phyloP scores from a whole-genome alignment of 1,140 invertebrate genomes.

The Trichomalopsis sarcophagae region DNA sequence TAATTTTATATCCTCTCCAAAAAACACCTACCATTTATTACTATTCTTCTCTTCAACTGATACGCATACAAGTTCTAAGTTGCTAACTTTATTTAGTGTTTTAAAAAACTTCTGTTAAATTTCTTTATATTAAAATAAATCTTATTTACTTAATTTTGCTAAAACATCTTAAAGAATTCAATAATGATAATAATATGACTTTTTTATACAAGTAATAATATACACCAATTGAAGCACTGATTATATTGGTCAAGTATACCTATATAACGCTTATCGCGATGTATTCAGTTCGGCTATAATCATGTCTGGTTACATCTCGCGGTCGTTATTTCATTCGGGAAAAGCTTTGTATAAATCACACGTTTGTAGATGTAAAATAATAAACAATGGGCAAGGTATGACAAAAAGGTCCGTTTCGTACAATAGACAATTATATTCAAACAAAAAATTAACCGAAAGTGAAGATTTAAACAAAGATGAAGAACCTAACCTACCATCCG shows the following conservation, averaged over 20 bases:
- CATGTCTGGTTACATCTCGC: conserved; percentile 57
- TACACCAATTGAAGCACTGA: too few relatives aligned
- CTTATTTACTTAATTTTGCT: background rate
- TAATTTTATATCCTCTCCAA: background rate
- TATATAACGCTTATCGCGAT: too few relatives aligned
- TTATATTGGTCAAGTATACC: too few relatives aligned
- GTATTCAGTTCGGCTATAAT: background rate
- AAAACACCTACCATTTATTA: background rate
- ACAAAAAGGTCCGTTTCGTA: conserved; percentile 52
- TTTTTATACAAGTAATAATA: too few relatives aligned
- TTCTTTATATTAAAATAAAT: background rate
- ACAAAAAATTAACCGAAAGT: conserved; percentile 13
- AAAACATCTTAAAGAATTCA: background rate
- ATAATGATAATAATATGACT: too few relatives aligned
- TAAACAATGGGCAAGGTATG: conserved; percentile 44
- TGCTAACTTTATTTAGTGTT: background rate
- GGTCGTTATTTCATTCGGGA: conserved; percentile 51
- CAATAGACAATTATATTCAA: conserved; percentile 13
- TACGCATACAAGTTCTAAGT: background rate
- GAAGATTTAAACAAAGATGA: conserved; percentile 42
- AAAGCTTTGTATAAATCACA: conserved; percentile 54
- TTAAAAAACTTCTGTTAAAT: background rate
- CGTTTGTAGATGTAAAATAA: conserved; percentile 45
- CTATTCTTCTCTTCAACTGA: background rate
- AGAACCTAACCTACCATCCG: conserved; percentile 56